Percentiles rank a stretch among this genome's conserved stretches.
These are phyloP conservation scores for Oreonectes daqikongensis DNA, from an alignment of 2,797 vertebrate genomes.

Conservation along the genomic window DNA sequence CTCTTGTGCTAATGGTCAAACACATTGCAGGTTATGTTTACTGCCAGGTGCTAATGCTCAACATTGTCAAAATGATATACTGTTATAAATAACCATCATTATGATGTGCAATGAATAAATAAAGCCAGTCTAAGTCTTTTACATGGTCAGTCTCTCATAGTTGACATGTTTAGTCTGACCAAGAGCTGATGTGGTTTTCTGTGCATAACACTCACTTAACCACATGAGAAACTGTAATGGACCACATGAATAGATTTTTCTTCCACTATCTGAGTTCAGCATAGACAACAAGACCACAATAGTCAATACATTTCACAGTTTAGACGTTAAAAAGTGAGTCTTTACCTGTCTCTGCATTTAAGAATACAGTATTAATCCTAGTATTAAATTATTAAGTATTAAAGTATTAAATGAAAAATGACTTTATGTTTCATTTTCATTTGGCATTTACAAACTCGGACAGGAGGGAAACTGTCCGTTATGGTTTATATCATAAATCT, in stretches of 20 bases:
- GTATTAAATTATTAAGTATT: no score
- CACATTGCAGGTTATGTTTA: neutral
- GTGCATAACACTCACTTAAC: neutral
- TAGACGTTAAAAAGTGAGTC: no score
- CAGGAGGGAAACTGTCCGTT: no score
- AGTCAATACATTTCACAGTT: no score
- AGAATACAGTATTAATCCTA: no score
- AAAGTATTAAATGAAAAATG: no score
- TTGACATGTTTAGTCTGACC: neutral
- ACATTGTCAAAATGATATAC: slow-evolving; percentile 23
- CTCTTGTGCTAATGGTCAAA: neutral
- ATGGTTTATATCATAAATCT: no score
- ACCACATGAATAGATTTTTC: no score
- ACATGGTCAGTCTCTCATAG: neutral
- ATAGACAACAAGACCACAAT: neutral
- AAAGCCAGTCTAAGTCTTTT: neutral
- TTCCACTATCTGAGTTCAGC: neutral
- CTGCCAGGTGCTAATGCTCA: slow-evolving; percentile 4
- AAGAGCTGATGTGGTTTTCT: neutral
- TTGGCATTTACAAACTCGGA: no score
- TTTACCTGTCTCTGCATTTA: no score
- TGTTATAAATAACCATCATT: slow-evolving; percentile 11
- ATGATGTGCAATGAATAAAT: slow-evolving; percentile 3
- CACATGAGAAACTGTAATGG: no score
- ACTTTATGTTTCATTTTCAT: no score